Evolutionary conservation across 2,888 invertebrate species (phyloP).

Genomic region (Dryocosmus kuriphilus): DNA sequence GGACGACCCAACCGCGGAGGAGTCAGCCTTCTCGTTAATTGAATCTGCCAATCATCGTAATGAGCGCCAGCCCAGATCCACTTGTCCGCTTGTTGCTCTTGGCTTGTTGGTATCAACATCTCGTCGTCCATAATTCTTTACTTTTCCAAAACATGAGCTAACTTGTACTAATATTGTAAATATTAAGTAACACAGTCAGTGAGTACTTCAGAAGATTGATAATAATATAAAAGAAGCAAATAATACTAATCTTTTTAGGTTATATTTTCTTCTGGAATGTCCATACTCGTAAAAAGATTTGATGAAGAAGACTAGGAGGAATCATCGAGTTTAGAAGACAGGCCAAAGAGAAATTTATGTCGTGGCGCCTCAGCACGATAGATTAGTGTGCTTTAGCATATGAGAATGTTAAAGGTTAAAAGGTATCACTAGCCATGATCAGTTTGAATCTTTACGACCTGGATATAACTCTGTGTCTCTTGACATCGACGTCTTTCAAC

Average conservation of each 20-base stretch:
- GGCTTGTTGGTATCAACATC: constrained; percentile 56
- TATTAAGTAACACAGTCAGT: not conserved
- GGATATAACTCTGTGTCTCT: constrained; percentile 14
- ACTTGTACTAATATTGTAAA: not conserved
- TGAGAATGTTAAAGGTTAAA: constrained; percentile 21
- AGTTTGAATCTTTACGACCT: constrained; percentile 31
- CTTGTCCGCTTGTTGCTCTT: constrained; percentile 63
- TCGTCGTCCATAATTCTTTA: constrained; percentile 43
- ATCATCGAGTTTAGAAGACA: constrained; percentile 17
- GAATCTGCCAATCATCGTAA: constrained; percentile 90
- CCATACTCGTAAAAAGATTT: constrained; percentile 14
- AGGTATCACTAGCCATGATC: constrained; percentile 28
- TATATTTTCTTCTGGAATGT: not conserved
- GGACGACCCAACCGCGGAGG: constrained; percentile 70
- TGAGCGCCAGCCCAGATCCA: constrained; percentile 80
- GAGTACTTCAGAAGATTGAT: not conserved
- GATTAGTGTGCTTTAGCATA: constrained; percentile 14
- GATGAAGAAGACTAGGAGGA: constrained; percentile 12
- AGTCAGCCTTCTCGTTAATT: constrained; percentile 80
- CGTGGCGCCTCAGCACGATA: constrained; percentile 22
- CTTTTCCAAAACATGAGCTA: not conserved
- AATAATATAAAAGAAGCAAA: not conserved
- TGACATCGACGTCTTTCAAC: not conserved
- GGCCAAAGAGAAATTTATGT: constrained; percentile 28
- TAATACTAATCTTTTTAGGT: not conserved